These are phyloP conservation scores for Halesus radiatus DNA, from an alignment of 1,140 invertebrate species.

Conservation along the genomic window DNA sequence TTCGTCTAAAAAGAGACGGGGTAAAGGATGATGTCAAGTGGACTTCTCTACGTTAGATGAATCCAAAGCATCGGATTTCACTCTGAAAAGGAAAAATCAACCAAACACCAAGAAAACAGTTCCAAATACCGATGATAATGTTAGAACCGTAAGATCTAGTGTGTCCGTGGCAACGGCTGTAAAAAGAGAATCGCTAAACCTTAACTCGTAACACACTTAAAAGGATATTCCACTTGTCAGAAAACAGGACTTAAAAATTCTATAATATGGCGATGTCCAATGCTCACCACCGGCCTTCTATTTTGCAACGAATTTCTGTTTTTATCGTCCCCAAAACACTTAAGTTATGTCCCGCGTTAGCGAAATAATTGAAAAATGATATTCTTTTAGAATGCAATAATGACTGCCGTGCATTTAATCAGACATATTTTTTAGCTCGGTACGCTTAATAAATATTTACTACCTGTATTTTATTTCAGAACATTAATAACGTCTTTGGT, in stretches of 20 bases:
- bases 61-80: neutral
- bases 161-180: neutral
- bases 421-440: too few relatives aligned
- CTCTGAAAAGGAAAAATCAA: slow-evolving; percentile 3
- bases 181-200: slow-evolving; percentile 24
- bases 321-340: neutral
- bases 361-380: too few relatives aligned
- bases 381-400: too few relatives aligned
- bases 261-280: slow-evolving; percentile 29
- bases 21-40: neutral
- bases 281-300: neutral
- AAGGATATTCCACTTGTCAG: slow-evolving; percentile 50
- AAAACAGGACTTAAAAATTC: slow-evolving; percentile 41
- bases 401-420: too few relatives aligned
- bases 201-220: slow-evolving; percentile 34
- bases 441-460: too few relatives aligned
- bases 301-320: neutral
- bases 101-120: neutral
- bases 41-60: neutral
- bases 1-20: too few relatives aligned
- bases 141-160: slow-evolving; percentile 30
- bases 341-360: neutral
- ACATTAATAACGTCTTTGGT: too few relatives aligned
- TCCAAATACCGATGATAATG: slow-evolving; percentile 46
- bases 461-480: too few relatives aligned